These are phyloP conservation scores for Theodoxus fluviatilis DNA, from an alignment of 2,888 invertebrate genomes.

Conservation along the genomic window DNA sequence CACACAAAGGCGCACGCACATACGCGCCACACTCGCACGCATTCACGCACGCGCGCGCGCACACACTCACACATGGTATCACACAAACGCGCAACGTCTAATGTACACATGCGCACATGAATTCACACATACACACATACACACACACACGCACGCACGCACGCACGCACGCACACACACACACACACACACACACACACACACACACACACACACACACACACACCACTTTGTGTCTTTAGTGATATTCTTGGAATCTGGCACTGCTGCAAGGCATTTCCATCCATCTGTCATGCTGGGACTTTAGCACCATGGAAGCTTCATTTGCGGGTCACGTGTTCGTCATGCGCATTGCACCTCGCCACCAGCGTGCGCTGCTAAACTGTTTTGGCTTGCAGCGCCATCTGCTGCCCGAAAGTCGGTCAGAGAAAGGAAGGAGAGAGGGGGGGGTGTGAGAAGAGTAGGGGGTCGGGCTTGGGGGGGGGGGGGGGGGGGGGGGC, in stretches of 20 bases:
- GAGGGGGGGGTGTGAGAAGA: no score
- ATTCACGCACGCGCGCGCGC: neutral
- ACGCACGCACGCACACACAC: slow-evolving; percentile 11
- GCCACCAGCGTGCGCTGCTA: neutral
- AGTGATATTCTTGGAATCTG: no score
- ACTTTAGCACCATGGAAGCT: no score
- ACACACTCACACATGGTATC: slow-evolving; percentile 15
- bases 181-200: slow-evolving; percentile 22
- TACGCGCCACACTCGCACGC: neutral
- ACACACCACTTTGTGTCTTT: neutral
- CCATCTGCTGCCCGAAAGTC: no score
- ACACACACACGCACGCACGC: slow-evolving; percentile 10
- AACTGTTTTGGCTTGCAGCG: no score
- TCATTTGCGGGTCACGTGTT: no score
- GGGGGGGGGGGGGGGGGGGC: no score
- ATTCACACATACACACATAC: slow-evolving; percentile 9
- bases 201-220: slow-evolving; percentile 21
- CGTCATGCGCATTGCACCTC: no score
- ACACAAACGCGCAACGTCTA: slow-evolving; percentile 2
- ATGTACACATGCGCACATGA: slow-evolving; percentile 20
- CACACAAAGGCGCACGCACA: slow-evolving; percentile 6
- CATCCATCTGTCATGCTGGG: no score
- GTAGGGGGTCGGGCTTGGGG: no score
- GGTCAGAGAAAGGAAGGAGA: no score
- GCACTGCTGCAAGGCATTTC: no score